phyloP scores from a whole-genome alignment of 2,797 vertebrate genomes.

The Microcaecilia unicolor region DNA sequence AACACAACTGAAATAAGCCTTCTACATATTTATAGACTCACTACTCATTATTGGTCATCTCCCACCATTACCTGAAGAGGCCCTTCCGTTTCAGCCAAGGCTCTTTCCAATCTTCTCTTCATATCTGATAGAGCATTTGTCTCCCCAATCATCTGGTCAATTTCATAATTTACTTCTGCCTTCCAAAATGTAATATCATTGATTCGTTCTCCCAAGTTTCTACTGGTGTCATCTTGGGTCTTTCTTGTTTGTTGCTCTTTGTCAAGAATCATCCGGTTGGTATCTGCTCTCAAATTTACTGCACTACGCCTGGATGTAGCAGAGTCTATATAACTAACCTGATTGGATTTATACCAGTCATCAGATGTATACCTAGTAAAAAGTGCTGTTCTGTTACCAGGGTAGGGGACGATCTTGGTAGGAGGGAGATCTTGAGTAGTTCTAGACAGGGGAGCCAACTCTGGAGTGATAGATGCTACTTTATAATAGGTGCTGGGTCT shows the following conservation, averaged over 20 bases:
- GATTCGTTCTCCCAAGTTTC: slow-evolving; percentile 75
- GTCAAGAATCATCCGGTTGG: slow-evolving; percentile 74
- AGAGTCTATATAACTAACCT: slow-evolving; percentile 75
- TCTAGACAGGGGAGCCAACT: slow-evolving; percentile 46
- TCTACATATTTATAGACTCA: no score
- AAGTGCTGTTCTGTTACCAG: slow-evolving; percentile 66
- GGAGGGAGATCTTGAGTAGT: slow-evolving; percentile 54
- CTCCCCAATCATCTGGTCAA: slow-evolving; percentile 83
- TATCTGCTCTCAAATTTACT: slow-evolving; percentile 74
- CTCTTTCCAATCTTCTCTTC: slow-evolving; percentile 79
- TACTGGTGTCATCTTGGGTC: slow-evolving; percentile 68
- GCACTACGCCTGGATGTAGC: slow-evolving; percentile 70
- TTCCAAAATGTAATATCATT: slow-evolving; percentile 86
- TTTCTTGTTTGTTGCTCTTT: slow-evolving; percentile 72
- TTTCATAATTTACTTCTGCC: slow-evolving; percentile 80
- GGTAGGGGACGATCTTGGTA: slow-evolving; percentile 60
- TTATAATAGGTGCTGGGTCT: slow-evolving; percentile 68
- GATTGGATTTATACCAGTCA: slow-evolving; percentile 82
- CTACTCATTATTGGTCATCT: no score
- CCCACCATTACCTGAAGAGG: slow-evolving; percentile 84
- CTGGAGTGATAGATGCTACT: slow-evolving; percentile 42
- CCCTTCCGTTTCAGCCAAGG: slow-evolving; percentile 71
- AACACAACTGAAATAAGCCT: no score
- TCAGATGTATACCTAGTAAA: slow-evolving; percentile 72
- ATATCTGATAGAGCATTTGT: slow-evolving; percentile 65